These are phyloP conservation scores for Opisthograptis luteolata DNA, from an alignment of 2,888 invertebrate species.

Conservation along the genomic window DNA sequence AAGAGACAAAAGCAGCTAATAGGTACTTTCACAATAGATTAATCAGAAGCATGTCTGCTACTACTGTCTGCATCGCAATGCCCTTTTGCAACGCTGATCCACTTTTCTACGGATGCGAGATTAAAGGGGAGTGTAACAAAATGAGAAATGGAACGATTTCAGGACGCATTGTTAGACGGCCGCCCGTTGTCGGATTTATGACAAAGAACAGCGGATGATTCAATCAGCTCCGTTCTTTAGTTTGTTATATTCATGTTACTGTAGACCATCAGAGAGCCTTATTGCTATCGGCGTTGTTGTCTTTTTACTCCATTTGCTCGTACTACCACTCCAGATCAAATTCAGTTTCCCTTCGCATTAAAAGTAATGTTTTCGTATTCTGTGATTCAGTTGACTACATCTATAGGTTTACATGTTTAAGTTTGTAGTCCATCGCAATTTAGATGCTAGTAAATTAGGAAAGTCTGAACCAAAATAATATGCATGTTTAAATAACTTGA, in stretches of 20 bases:
- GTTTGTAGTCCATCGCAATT: constrained; percentile 5
- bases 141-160: constrained; percentile 84
- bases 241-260: constrained; percentile 82
- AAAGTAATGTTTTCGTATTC: constrained; percentile 21
- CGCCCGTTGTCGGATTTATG: constrained; percentile 83
- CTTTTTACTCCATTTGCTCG: constrained; percentile 63
- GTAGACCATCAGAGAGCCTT: constrained; percentile 67
- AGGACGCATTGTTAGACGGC: constrained; percentile 81
- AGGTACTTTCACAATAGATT: constrained; percentile 68
- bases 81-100: constrained; percentile 81
- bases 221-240: constrained; percentile 82
- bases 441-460: constrained; percentile 12
- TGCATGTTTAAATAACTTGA: constrained; percentile 31
- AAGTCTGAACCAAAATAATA: constrained; percentile 24
- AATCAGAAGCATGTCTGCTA: constrained; percentile 70
- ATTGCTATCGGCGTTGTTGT: constrained; percentile 69
- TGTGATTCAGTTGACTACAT: not conserved
- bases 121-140: constrained; percentile 84
- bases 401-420: not conserved
- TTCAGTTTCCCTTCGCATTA: constrained; percentile 36
- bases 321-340: constrained; percentile 36
- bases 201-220: constrained; percentile 84
- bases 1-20: constrained; percentile 46
- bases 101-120: constrained; percentile 83
- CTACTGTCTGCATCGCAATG: constrained; percentile 75